Percentiles rank a stretch among this genome's conserved stretches.
These are phyloP conservation scores for Eurosta solidaginis DNA, from an alignment of 1,140 invertebrate genomes.

Conservation along the genomic window DNA sequence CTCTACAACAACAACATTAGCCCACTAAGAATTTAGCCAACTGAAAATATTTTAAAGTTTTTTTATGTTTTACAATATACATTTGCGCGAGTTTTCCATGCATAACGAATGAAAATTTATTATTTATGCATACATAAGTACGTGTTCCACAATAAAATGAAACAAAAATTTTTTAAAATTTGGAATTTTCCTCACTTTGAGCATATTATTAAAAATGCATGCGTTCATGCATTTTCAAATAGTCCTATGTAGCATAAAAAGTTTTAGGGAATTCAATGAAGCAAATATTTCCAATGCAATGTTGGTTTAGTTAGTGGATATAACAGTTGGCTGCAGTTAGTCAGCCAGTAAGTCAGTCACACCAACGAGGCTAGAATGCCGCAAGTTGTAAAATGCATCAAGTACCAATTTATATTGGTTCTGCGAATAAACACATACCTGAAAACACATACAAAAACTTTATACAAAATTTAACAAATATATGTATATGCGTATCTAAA, in stretches of 20 bases:
- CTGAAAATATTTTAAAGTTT: too few species aligned
- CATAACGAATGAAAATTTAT: too few species aligned
- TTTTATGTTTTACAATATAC: too few species aligned
- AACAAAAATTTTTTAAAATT: not conserved
- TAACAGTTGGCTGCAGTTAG: not conserved
- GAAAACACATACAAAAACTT: not conserved
- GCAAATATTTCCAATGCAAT: constrained; percentile 21
- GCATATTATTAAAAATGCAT: constrained; percentile 7
- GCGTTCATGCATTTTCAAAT: constrained; percentile 8
- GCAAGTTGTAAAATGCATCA: constrained; percentile 6
- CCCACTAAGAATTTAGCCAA: too few species aligned
- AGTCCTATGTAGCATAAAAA: not conserved
- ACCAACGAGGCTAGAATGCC: not conserved
- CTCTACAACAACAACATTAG: too few species aligned
- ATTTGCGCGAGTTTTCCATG: too few species aligned
- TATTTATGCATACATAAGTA: too few species aligned
- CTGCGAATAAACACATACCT: not conserved
- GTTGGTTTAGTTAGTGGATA: not conserved
- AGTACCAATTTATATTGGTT: constrained; percentile 8
- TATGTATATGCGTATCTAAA: not conserved
- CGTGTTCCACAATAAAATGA: not conserved
- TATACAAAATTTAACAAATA: not conserved
- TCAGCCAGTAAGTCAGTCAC: not conserved
- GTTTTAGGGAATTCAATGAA: not conserved
- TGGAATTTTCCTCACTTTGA: not conserved